phyloP scores from a whole-genome alignment of 2,888 invertebrate genomes.

The Ophion ellenae region DNA sequence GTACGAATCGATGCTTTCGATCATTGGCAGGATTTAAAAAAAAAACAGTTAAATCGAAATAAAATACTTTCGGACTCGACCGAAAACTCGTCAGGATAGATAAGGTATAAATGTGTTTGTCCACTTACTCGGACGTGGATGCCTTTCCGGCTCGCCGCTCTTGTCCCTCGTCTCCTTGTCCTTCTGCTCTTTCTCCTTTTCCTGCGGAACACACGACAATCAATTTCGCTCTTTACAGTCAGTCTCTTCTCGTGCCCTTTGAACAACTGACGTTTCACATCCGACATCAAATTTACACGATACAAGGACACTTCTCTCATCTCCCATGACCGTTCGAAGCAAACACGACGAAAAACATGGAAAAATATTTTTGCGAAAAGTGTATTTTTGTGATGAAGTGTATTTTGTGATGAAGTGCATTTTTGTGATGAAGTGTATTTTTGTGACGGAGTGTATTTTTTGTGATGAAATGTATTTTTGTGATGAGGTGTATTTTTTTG shows the following conservation, averaged over 20 bases:
- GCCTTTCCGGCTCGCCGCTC: slow-evolving; percentile 81
- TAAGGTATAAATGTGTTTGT: slow-evolving; percentile 43
- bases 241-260: neutral
- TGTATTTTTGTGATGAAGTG: no score
- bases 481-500: no score
- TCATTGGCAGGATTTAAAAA: slow-evolving; percentile 34
- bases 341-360: no score
- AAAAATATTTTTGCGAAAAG: no score
- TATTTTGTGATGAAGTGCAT: no score
- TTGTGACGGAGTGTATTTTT: no score
- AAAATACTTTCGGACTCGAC: slow-evolving; percentile 58
- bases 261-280: neutral
- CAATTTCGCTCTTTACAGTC: neutral
- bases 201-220: slow-evolving; percentile 69
- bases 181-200: slow-evolving; percentile 80
- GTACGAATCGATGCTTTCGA: slow-evolving; percentile 51
- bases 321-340: slow-evolving; percentile 3
- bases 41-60: slow-evolving; percentile 6
- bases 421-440: no score
- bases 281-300: neutral
- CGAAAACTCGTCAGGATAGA: slow-evolving; percentile 52
- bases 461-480: no score
- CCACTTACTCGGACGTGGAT: slow-evolving; percentile 83
- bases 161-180: slow-evolving; percentile 80
- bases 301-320: slow-evolving; percentile 3